Percentiles rank a stretch among this genome's conserved stretches.
Conservation (phyloP, 2,888 invertebrate species). For the Drosophila mayaguana region DNA sequence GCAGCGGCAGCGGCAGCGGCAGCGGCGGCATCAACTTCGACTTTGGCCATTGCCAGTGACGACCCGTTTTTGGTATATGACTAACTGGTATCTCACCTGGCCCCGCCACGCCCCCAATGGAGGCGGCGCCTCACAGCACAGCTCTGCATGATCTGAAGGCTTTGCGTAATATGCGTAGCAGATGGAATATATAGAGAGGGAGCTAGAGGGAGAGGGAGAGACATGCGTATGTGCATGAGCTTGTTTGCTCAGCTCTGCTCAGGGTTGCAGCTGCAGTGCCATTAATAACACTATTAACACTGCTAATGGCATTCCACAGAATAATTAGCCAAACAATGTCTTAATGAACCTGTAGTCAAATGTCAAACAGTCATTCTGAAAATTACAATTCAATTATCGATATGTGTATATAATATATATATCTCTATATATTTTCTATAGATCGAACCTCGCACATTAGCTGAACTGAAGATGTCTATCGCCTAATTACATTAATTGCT, state of each 20-base stretch:
- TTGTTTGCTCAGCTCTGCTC: slow-evolving; percentile 43
- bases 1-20: slow-evolving; percentile 4
- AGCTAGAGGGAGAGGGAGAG: neutral
- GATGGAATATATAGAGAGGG: slow-evolving; percentile 14
- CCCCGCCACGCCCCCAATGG: neutral
- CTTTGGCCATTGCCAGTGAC: slow-evolving; percentile 49
- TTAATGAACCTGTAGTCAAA: slow-evolving; percentile 29
- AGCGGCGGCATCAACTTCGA: neutral
- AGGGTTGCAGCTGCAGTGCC: slow-evolving; percentile 52
- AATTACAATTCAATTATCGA: slow-evolving; percentile 32
- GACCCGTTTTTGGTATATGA: slow-evolving; percentile 59
- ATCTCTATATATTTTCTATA: neutral
- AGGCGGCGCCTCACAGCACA: neutral
- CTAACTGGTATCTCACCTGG: slow-evolving; percentile 72
- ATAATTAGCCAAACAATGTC: slow-evolving; percentile 32
- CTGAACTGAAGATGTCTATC: neutral
- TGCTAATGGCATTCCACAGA: slow-evolving; percentile 33
- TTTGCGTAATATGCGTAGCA: slow-evolving; percentile 53
- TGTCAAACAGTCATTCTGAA: slow-evolving; percentile 53
- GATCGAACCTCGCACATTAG: neutral
- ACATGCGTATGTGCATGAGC: neutral
- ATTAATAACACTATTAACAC: slow-evolving; percentile 49
- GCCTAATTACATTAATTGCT: neutral
- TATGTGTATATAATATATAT: neutral
- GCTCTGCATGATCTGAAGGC: slow-evolving; percentile 10